phyloP scores from a whole-genome alignment of 2,797 vertebrate genomes.

The Hoplostethus atlanticus region DNA sequence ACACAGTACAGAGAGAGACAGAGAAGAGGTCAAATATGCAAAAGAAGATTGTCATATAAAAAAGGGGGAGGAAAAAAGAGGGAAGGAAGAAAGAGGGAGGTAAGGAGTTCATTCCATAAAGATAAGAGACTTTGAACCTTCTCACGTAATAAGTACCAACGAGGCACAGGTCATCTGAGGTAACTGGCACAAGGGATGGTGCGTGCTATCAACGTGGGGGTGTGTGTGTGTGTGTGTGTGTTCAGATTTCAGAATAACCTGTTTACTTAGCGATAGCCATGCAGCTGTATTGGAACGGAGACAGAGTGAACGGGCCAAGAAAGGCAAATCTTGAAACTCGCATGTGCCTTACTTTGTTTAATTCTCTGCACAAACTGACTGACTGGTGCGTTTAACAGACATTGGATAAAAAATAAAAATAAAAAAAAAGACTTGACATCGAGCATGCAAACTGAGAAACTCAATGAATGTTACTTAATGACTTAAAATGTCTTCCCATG shows the following conservation, averaged over 20 bases:
- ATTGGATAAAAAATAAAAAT: background rate
- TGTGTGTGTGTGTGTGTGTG: background rate
- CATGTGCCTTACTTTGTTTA: slow-evolving; percentile 7
- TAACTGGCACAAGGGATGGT: slow-evolving; percentile 22
- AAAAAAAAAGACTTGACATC: slow-evolving; percentile 14
- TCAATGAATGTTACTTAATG: background rate
- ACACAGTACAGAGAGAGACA: slow-evolving; percentile 73
- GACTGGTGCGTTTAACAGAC: slow-evolving; percentile 1
- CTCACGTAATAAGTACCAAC: slow-evolving; percentile 17
- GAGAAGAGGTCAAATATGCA: slow-evolving; percentile 71
- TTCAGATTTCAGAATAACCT: slow-evolving; percentile 30
- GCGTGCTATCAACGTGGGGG: background rate
- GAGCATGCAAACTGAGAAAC: background rate
- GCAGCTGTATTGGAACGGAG: slow-evolving; percentile 42
- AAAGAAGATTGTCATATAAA: slow-evolving; percentile 48
- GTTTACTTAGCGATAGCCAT: slow-evolving; percentile 42
- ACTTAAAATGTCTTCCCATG: slow-evolving; percentile 2
- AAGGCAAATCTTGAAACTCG: background rate
- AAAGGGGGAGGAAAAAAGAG: slow-evolving; percentile 12
- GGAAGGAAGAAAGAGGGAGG: slow-evolving; percentile 26
- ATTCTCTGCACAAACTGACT: slow-evolving; percentile 24
- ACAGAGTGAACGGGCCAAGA: background rate
- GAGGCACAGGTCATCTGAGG: slow-evolving; percentile 5
- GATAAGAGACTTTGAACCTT: slow-evolving; percentile 40
- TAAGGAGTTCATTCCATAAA: slow-evolving; percentile 64